Evolutionary conservation across 2,113 vertebrate genomes (phyloP).

Genomic region (Brachionichthys hirsutus): DNA sequence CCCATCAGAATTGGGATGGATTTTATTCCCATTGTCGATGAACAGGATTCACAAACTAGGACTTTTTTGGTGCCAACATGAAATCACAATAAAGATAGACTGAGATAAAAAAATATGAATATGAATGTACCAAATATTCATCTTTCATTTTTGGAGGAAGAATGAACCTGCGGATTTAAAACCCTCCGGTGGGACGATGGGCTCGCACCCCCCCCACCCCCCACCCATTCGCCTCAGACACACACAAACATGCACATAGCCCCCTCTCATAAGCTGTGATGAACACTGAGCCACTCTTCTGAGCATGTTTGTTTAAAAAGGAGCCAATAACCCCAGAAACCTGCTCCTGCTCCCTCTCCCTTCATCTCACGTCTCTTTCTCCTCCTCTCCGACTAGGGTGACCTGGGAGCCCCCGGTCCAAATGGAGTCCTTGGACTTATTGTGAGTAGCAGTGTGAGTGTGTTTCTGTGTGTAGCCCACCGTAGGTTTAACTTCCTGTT

Average conservation of each 20-base stretch:
- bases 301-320: conserved; percentile 74
- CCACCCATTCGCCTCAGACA: conserved; percentile 38
- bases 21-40: not conserved
- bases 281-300: conserved; percentile 76
- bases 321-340: conserved; percentile 67
- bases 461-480: conserved; percentile 15
- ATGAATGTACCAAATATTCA: not conserved
- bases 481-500: conserved; percentile 6
- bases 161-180: conserved; percentile 26
- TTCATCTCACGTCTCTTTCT: conserved; percentile 71
- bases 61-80: too few relatives aligned
- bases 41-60: too few relatives aligned
- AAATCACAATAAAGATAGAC: too few relatives aligned
- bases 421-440: conserved; percentile 91
- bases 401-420: conserved; percentile 92
- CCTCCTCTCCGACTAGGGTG: conserved; percentile 81
- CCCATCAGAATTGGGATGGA: too few relatives aligned
- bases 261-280: conserved; percentile 47
- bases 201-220: conserved; percentile 34
- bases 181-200: conserved; percentile 29
- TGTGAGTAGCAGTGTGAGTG: conserved; percentile 82
- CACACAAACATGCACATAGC: conserved; percentile 47
- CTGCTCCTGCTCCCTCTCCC: conserved; percentile 72
- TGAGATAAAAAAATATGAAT: too few relatives aligned
- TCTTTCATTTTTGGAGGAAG: conserved; percentile 10